Base-by-base conservation (phyloP, 1,140 invertebrate genomes). In the Harpegnathos saltator region DNA sequence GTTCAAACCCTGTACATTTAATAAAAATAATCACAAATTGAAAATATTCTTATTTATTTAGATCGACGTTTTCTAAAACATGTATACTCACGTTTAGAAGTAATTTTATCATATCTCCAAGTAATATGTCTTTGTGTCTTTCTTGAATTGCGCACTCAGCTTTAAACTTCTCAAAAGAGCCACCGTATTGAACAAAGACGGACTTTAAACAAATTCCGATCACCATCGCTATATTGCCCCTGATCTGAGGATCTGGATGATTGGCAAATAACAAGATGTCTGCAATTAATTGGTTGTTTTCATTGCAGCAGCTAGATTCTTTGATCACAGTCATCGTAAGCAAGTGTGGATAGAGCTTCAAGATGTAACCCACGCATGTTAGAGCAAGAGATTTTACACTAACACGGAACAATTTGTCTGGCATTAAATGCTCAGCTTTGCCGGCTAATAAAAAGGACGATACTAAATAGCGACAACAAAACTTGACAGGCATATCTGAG, bases 311-410 rank as follows among this genome's bases (percentile, higher is more conserved):
- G 63, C 72, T 89, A 3, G 85, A 38, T 19, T 86, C 82, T 88
- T 93, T 94, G n/a, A 91, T 88, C 5, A 95, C 69, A 9, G 90
- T 90, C 56, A 89, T 88, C 29, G 93, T 91, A 65, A 98, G 95
- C n/a, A 96, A 92, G 72, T 96, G 94, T 0, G 98, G 97, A 89
- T 96, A 96, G 44, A 98, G 89, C 38, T 95, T 95, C 33, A 98
- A 91, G 44, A 97, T 95, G 61, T 96, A 95, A 1, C 96, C 95
- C 1, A 98, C 89, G 92, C 97, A 98, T 48, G 95, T 96, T 3
- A 98, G 90, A 1, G 97, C 97, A 48, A 98, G 95, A 0, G 97
- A 96, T 94, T 98, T 98, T 0, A 98, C 96, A 82, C 97, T 98
- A 17, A 98, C 97, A 48, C 98, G 95, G 12, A 98, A 96, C 58